Conservation (phyloP, 1,140 invertebrate genomes). For the Drosophila mojavensis region DNA sequence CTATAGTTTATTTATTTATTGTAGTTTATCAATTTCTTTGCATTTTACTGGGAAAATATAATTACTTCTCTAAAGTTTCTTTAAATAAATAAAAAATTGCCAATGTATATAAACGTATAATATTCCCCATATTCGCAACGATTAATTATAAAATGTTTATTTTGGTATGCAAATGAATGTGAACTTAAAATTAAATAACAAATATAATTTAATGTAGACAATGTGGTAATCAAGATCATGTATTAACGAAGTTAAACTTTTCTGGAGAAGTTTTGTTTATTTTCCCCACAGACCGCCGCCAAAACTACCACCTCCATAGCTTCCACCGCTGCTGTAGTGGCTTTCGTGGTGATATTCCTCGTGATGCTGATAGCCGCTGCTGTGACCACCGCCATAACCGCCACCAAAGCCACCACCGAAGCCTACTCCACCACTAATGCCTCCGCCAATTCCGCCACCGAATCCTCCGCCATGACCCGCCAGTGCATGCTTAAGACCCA, state of each 20-base stretch:
- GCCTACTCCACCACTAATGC: conserved; percentile 31
- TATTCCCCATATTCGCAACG: not conserved
- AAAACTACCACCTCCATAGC: conserved; percentile 38
- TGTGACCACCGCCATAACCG: conserved; percentile 52
- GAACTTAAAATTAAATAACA: conserved; percentile 68
- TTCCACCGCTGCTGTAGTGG: conserved; percentile 20
- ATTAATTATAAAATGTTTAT: not conserved
- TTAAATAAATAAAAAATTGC: too few relatives aligned
- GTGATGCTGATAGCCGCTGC: conserved; percentile 60
- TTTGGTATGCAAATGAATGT: conserved; percentile 8
- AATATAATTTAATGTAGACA: conserved; percentile 41
- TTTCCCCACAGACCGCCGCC: conserved; percentile 60
- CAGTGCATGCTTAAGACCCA: conserved; percentile 63
- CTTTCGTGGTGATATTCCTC: conserved; percentile 47
- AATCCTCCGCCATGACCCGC: conserved; percentile 46
- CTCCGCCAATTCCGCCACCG: conserved; percentile 39
- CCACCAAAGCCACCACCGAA: conserved; percentile 49
- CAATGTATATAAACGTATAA: not conserved
- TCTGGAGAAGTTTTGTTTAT: conserved; percentile 11
- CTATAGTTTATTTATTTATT: too few relatives aligned
- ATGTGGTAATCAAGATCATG: not conserved
- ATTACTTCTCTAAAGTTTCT: too few relatives aligned
- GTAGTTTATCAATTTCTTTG: too few relatives aligned
- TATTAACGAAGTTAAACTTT: conserved; percentile 14
- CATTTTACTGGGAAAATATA: too few relatives aligned